A percentile compares a stretch with the other conserved stretches of the same genome.
Conservation (phyloP, 1,140 invertebrate genomes). For the Bombus superbus region DNA sequence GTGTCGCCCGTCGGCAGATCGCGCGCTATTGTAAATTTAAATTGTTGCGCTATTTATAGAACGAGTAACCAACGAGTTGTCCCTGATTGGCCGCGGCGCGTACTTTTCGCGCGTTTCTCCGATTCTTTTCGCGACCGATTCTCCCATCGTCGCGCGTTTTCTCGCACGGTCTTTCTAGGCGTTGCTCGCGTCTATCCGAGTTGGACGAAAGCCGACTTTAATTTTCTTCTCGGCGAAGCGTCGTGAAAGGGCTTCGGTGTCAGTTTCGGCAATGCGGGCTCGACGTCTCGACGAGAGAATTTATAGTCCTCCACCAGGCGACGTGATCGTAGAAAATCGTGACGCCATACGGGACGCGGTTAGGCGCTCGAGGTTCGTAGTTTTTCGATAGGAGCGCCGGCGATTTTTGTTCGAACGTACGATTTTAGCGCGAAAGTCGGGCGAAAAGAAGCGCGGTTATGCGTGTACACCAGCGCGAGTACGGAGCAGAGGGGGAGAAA, state of each 20-base stretch:
- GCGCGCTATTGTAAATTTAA: slow-evolving; percentile 40
- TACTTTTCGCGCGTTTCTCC: background rate
- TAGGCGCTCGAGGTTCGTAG: background rate
- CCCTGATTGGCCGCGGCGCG: background rate
- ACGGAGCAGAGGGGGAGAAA: background rate
- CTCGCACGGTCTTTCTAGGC: background rate
- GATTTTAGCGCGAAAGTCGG: background rate
- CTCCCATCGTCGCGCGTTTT: background rate
- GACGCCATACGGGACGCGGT: background rate
- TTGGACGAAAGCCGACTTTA: too few relatives aligned
- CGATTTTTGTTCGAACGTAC: background rate
- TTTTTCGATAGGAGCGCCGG: background rate
- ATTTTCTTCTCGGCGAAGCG: background rate
- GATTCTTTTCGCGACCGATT: background rate
- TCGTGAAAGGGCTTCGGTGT: background rate
- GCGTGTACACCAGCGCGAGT: background rate
- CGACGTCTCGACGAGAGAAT: background rate
- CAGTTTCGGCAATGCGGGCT: background rate
- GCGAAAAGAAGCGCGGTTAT: background rate
- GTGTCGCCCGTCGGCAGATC: background rate
- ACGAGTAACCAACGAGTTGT: slow-evolving; percentile 17
- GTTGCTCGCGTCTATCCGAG: background rate
- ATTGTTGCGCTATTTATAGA: slow-evolving; percentile 36
- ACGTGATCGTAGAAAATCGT: too few relatives aligned
- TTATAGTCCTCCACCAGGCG: too few relatives aligned